A percentile compares a stretch with the other conserved stretches of the same genome.
Evolutionary conservation across 1,140 invertebrate genomes (phyloP).

Genomic region (Lordiphosa collinella): DNA sequence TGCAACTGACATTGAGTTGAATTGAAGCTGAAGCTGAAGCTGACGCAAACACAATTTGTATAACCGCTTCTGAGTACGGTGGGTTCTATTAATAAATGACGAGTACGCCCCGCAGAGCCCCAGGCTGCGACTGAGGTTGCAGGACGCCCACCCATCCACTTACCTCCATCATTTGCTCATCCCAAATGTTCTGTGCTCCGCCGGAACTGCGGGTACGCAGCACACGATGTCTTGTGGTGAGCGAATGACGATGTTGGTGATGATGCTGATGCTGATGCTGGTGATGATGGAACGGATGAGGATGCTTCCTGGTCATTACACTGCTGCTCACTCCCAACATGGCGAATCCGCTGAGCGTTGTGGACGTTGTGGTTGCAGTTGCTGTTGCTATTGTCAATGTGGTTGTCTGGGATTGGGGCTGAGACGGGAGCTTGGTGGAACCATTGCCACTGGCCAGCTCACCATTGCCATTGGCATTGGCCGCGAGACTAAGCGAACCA

Average conservation of each 20-base stretch:
- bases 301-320: conserved; percentile 45
- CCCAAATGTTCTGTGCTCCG: conserved; percentile 77
- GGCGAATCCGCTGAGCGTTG: conserved; percentile 40
- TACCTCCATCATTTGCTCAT: conserved; percentile 81
- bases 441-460: conserved; percentile 26
- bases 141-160: conserved; percentile 20
- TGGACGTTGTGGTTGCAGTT: conserved; percentile 19
- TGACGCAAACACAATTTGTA: conserved; percentile 11
- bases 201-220: conserved; percentile 74
- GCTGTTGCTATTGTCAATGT: not conserved
- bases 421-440: conserved; percentile 1
- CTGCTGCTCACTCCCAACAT: conserved; percentile 49
- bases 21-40: conserved; percentile 7
- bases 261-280: conserved; percentile 37
- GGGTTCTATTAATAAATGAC: conserved; percentile 44
- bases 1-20: conserved; percentile 5
- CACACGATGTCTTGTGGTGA: conserved; percentile 72
- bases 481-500: conserved; percentile 47
- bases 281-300: conserved; percentile 47
- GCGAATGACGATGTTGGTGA: conserved; percentile 73
- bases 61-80: conserved; percentile 2
- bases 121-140: not conserved
- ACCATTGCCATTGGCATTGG: conserved; percentile 20
- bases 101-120: not conserved
- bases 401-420: not conserved